Evolutionary conservation across 2,888 invertebrate genomes (phyloP).

Genomic region (Andrena flavipes): DNA sequence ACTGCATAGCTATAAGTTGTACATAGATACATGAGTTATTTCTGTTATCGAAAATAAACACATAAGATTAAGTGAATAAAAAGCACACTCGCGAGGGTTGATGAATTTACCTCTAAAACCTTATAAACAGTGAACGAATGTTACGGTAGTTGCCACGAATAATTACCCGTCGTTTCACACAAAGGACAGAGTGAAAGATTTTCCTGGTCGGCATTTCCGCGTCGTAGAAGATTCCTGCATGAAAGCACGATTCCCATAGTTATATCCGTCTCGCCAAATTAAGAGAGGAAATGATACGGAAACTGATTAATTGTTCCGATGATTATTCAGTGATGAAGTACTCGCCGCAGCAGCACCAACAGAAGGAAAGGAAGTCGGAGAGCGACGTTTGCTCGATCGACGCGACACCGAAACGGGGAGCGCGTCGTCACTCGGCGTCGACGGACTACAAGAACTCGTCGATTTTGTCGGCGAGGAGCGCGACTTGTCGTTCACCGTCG

Average conservation of each 20-base stretch:
- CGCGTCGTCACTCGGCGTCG: conserved; percentile 57
- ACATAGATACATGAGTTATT: too few species aligned
- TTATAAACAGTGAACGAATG: too few species aligned
- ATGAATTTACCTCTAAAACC: too few species aligned
- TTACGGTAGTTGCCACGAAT: too few species aligned
- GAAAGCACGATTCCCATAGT: conserved; percentile 20
- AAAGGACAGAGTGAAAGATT: too few species aligned
- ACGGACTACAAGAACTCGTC: conserved; percentile 73
- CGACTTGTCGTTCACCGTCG: conserved; percentile 75
- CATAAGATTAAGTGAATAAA: too few species aligned
- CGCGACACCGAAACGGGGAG: conserved; percentile 76
- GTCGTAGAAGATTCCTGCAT: too few species aligned
- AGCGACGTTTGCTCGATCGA: conserved; percentile 80
- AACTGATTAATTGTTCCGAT: conserved; percentile 31
- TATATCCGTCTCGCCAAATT: conserved; percentile 9
- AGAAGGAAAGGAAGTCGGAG: conserved; percentile 82
- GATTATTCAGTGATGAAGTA: conserved; percentile 80
- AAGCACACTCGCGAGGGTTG: too few species aligned
- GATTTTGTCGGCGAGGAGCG: conserved; percentile 66
- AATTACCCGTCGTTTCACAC: too few species aligned
- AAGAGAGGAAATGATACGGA: background rate
- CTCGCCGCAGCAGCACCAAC: conserved; percentile 82
- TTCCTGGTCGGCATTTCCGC: too few species aligned
- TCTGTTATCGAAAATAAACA: too few species aligned
- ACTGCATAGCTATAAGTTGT: too few species aligned